Base-by-base conservation (phyloP, 64 coral and sea anemone genomes). In the Pachyseris speciosa region DNA sequence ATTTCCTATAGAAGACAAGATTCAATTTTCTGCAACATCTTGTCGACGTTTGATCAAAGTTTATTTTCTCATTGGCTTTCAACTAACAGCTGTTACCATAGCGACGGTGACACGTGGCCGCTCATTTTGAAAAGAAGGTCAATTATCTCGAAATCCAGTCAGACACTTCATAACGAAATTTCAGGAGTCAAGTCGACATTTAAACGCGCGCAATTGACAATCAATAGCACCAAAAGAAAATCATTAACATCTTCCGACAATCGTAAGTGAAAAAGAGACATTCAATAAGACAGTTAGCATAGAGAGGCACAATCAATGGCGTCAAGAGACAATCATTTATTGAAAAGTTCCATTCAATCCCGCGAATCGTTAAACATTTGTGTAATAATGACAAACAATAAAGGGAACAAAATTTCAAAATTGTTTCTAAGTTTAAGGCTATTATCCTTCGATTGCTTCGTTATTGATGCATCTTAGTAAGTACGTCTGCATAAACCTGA, bases 251-350 rank as follows among this genome's bases (percentile, higher is more conserved):
- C 78, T 83, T 83, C 78, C 25, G 78, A 86, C 84, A 86, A 86
- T 86, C 84, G 31, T 71, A 86, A 86, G 84, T 83, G 17, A 88
- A 90, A 90, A 90, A 90, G 75, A 90, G 75, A 90, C 88, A 90
- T 90, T 90, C 88, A 64, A 68, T 70, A 83, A 64, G 88, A 33
- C 63, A 90, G 84, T 91, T 91, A 91, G 89, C 89, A 91, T 84
- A 91, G 89, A 91, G 89, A 91, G 89, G 78, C 89, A 91, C 89
- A 91, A 91, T 91, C 89, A 91, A 91, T 91, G 76, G 89, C 77
- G 77, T 91, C 78, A 91, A 84, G 78, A 84, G 89, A 88, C 70
- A 75, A 88, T 88, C 85, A 88, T 88, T 88, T 88, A 88, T 88
- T 88, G 85, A 75, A 88, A 88, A 88, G 85, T 74, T 88, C 74